Evolutionary conservation across 2,888 invertebrate genomes (phyloP).

Genomic region (Melinaea marsaeus): DNA sequence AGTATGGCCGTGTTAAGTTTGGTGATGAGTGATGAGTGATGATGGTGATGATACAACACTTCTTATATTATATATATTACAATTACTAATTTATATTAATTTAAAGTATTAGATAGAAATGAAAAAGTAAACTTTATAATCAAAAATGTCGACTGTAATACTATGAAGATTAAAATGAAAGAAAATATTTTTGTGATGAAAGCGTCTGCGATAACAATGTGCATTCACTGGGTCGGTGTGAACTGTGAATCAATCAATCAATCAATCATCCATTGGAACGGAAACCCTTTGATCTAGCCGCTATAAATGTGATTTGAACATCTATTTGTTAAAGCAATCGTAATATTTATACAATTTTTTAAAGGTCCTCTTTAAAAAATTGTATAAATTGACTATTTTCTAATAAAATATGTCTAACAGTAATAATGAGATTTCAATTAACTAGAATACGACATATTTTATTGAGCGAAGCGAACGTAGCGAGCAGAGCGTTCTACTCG

Average conservation of each 20-base stretch:
- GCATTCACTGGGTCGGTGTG: slow-evolving; percentile 12
- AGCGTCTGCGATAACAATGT: not conserved
- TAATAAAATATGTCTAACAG: not conserved
- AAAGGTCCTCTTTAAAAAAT: no score
- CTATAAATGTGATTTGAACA: slow-evolving; percentile 14
- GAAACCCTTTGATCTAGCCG: slow-evolving; percentile 20
- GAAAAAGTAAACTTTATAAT: no score
- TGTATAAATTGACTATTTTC: no score
- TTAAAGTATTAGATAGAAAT: not conserved
- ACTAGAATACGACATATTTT: no score
- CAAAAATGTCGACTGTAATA: no score
- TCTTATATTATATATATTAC: not conserved
- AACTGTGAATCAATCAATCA: slow-evolving; percentile 30
- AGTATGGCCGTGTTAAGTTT: slow-evolving; percentile 3
- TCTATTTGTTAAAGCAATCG: not conserved
- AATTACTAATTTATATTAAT: not conserved
- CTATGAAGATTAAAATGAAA: no score
- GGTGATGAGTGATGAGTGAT: not conserved
- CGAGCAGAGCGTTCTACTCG: no score
- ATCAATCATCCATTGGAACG: slow-evolving; percentile 20
- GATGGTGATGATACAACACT: no score
- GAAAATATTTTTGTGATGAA: not conserved
- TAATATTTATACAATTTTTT: not conserved
- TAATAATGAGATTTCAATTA: no score
- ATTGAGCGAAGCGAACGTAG: no score